Percentiles rank a stretch among this genome's conserved stretches.
These are phyloP conservation scores for Luffia ferchaultella DNA, from an alignment of 2,888 invertebrate species.

Conservation along the genomic window DNA sequence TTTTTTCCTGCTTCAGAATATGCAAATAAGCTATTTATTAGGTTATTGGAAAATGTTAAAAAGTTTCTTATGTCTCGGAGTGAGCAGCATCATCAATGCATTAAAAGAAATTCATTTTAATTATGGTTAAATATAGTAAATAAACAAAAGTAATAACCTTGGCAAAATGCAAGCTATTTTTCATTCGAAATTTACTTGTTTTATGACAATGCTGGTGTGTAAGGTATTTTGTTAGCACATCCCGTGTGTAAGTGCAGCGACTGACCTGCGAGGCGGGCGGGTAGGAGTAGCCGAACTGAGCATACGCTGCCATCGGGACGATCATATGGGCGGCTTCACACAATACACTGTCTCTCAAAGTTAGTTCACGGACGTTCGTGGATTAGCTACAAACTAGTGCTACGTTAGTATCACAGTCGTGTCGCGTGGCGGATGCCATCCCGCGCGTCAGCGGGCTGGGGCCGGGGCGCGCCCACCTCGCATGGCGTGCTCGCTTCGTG, in stretches of 20 bases:
- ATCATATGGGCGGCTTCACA: slow-evolving; percentile 65
- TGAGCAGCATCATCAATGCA: too few relatives aligned
- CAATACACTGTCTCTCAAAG: slow-evolving; percentile 61
- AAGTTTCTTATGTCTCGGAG: too few relatives aligned
- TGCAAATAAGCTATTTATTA: too few relatives aligned
- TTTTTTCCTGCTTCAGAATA: too few relatives aligned
- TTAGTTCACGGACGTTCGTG: slow-evolving; percentile 48
- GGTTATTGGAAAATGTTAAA: too few relatives aligned
- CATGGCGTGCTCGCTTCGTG: slow-evolving; percentile 41
- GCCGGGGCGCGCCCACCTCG: slow-evolving; percentile 51
- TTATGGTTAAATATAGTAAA: too few relatives aligned
- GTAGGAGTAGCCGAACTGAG: slow-evolving; percentile 93
- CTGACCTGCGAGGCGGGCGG: slow-evolving; percentile 91
- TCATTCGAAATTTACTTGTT: too few relatives aligned
- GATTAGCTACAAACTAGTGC: background rate
- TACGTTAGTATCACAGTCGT: slow-evolving; percentile 45
- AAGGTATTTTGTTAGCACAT: too few relatives aligned
- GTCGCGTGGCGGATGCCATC: slow-evolving; percentile 49
- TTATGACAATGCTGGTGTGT: too few relatives aligned
- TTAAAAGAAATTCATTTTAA: too few relatives aligned
- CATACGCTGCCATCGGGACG: slow-evolving; percentile 78
- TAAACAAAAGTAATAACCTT: too few relatives aligned
- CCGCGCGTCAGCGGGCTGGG: slow-evolving; percentile 49
- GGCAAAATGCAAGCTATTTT: too few relatives aligned
- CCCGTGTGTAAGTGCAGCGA: background rate